These are phyloP conservation scores for Chitala chitala DNA, from an alignment of 2,113 vertebrate species.

Conservation along the genomic window DNA sequence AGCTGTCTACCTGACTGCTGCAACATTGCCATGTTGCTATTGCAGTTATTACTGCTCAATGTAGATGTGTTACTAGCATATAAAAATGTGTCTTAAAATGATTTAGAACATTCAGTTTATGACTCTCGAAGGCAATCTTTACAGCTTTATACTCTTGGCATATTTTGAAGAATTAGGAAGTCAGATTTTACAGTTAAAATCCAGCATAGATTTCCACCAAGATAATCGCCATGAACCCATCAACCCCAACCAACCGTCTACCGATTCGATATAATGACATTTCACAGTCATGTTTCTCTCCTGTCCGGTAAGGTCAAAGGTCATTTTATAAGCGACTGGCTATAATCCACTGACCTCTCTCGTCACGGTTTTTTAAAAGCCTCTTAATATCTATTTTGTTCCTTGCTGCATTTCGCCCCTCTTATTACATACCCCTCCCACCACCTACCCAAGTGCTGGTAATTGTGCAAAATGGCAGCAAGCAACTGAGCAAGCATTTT, in stretches of 20 bases:
- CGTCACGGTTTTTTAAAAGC: conserved; percentile 34
- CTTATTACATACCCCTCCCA: conserved; percentile 23
- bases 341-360: conserved; percentile 25
- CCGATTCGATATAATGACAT: conserved; percentile 12
- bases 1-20: too few species aligned
- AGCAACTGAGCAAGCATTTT: conserved; percentile 44
- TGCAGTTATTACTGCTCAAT: too few species aligned
- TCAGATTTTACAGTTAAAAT: neutral
- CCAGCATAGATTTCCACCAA: conserved; percentile 2
- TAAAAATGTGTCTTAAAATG: too few species aligned
- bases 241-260: neutral
- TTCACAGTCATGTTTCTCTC: neutral
- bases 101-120: too few species aligned
- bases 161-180: too few species aligned
- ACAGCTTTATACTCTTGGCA: too few species aligned
- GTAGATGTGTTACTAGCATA: too few species aligned
- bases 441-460: conserved; percentile 32
- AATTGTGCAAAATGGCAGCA: conserved; percentile 51
- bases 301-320: conserved; percentile 21
- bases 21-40: too few species aligned
- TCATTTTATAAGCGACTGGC: neutral
- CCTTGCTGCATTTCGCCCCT: conserved; percentile 3
- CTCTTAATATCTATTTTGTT: conserved; percentile 35
- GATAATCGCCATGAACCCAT: neutral
- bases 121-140: too few species aligned